Base-by-base conservation (phyloP, 2,888 invertebrate genomes). In the Pachydiplax longipennis region DNA sequence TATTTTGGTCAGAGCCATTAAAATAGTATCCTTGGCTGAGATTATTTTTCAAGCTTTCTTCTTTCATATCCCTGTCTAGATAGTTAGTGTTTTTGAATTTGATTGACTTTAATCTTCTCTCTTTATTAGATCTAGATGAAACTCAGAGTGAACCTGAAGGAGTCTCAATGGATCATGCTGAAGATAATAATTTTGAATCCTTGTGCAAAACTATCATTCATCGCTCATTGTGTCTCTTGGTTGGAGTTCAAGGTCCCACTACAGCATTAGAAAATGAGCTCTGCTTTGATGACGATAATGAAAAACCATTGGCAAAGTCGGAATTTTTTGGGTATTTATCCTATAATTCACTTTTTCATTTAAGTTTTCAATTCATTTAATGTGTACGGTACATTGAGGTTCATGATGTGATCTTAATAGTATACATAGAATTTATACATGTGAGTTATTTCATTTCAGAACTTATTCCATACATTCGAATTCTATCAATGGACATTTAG, bases 171-270 rank as follows among this genome's bases (percentile, higher is more conserved):
- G 82, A 87, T 37, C 87, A 61, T 31, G 13, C 87, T 12, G 87
- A 87, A 40, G 91, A 90, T 80, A 92, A 91, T 31, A 92, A 91
- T 35, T 93, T 92, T 91, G 93, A 93, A 91, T 92, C 93, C 80
- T 93, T 94, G 87, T 95, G 95, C 92, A 93, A 94, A 90, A 93
- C 93, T 80, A 94, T 95, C 8, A 92, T 95, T 81, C 93, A 94
- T 87, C 93, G 95, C 91, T 95, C 95, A 92, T 92, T 95, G 44
- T 95, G 95, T 92, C 93, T 95, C 40, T 92, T 95, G 58, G 93
- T 95, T 61, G 95, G 94, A 91, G 94, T 95, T 6, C 94, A 94
- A 92, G 94, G 95, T 12, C 93, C 93, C 91, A 93, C 92, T 1
- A 91, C 91, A 87, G 82, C 80, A 25, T 90, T 90, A 48, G 90